Base-by-base conservation (phyloP, 92 coral and sea anemone species). In the Epizoanthus stellaris region DNA sequence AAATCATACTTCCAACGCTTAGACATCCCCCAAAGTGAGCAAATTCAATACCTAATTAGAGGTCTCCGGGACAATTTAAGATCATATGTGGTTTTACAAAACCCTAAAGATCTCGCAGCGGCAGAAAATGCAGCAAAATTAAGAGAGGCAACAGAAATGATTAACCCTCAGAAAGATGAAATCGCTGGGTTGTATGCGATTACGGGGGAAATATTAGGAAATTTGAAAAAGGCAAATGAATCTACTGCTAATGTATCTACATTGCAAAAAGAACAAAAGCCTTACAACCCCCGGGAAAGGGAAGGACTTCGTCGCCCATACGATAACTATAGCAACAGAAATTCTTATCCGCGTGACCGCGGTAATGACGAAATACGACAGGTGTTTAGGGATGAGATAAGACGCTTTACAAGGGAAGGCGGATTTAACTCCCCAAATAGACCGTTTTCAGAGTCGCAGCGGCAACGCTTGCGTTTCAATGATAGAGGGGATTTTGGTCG, bases 381-480 rank as follows among this genome's bases (percentile, higher is more conserved):
- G 54, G 7, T 49, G 7, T 49, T 49, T 6, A 0, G 54, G 54
- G 54, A 49, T 5, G 54, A 49, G 6, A 49, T 49, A 49, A 49
- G 7, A 49, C 54, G 12, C 7, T 49, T 49, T 7, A 0, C 12
- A 49, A 49, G 54, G 11, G 54, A 47, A 6, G 12, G 12, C 12
- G 54, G 11, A 47, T 47, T 47, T 47, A 47, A 8, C 11, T 8
- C 67, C 11, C 6, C 6, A 9, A 53, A 54, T 20, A 53, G 36
- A 19, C 43, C 9, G 6, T 34, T 4, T 10, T 62, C 45, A 25
- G 6, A 21, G 8, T 10, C 66, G 3, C 80, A 75, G 16, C 15
- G 80, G 49, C 66, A 75, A 53, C 64, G 81, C 56, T 7, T 76
- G 6, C 61, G 68, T 23, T 76, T 58, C 16, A 75, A 75, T 6